Base-by-base conservation (phyloP, 2,888 invertebrate species). In the Tricholauxania praeusta region DNA sequence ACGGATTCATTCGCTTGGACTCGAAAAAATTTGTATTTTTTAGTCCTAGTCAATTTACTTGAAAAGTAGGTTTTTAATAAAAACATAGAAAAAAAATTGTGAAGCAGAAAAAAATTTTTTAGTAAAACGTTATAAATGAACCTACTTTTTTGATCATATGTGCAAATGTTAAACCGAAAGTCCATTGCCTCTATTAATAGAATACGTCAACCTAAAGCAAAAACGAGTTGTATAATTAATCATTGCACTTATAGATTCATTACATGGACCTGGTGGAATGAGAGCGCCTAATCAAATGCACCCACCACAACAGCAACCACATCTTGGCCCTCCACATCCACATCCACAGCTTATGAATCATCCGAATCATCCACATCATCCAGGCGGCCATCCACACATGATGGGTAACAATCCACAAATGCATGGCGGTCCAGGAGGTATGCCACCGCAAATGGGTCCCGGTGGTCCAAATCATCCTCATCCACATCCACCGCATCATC, bases 221-320 rank as follows among this genome's bases (percentile, higher is more conserved):
- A 28, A 28, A 28, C 0, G 28, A 28, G 4, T 28, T 10, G 39
- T 39, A 39, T 8, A 39, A 8, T 39, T 39, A 39, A 39, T 53
- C 89, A 39, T 39, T 39, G 10, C 7, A 39, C 8, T 39, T 10
- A 89, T 0, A 89, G 89, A 39, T 39, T 39, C 39, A 10, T 39
- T 39, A 39, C 39, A 39, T 39, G 39, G 74, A 89, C 89, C 80
- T n/a, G 85, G 87, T 59, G 88, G 88, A 76, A 90, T 90, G 80
- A 80, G 82, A 57, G 79, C 78, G 32, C 77, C 78, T 7, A 84
- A 83, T 74, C 84, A 85, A 80, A 84, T 84, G 84, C 75, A 85
- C 51, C 84, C 84, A 32, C 84, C 84, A 17, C 84, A 84, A 72
- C 84, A 84, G 73, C 84, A 83, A 28, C 81, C 82, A 19, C 84